Conservation (phyloP, 2,888 invertebrate genomes). For the Rhagonycha fulva region DNA sequence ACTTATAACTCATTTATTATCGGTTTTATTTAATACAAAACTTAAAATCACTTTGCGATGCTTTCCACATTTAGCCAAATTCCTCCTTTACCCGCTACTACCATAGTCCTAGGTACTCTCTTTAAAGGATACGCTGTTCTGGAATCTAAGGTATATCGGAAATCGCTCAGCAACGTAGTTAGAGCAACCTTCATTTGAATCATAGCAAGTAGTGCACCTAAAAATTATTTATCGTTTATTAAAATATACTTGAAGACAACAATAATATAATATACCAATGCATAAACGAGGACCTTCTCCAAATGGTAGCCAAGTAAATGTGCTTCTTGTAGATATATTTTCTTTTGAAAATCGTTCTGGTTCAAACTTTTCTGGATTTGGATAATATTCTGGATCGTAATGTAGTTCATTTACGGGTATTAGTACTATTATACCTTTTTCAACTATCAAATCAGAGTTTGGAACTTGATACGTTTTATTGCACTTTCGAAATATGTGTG, state of each 20-base stretch:
- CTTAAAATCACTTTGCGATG: too few relatives aligned
- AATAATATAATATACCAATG: neutral
- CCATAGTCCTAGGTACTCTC: neutral
- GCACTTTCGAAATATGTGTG: neutral
- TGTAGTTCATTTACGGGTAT: neutral
- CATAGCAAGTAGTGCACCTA: neutral
- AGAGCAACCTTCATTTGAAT: neutral
- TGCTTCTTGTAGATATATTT: neutral
- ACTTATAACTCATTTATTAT: too few relatives aligned
- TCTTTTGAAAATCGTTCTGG: neutral
- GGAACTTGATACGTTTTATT: neutral
- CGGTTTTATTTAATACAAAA: too few relatives aligned
- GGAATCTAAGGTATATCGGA: neutral
- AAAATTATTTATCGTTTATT: too few relatives aligned
- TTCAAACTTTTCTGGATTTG: neutral
- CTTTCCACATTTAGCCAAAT: too few relatives aligned
- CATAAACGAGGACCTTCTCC: neutral
- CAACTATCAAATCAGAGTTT: neutral
- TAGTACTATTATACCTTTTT: neutral
- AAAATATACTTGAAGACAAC: too few relatives aligned
- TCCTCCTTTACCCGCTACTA: neutral
- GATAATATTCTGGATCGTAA: neutral
- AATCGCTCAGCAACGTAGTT: neutral
- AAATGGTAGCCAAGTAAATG: neutral
- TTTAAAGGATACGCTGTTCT: neutral